Evolutionary conservation across 2,888 invertebrate genomes (phyloP).

Genomic region (Pollenia amentaria): DNA sequence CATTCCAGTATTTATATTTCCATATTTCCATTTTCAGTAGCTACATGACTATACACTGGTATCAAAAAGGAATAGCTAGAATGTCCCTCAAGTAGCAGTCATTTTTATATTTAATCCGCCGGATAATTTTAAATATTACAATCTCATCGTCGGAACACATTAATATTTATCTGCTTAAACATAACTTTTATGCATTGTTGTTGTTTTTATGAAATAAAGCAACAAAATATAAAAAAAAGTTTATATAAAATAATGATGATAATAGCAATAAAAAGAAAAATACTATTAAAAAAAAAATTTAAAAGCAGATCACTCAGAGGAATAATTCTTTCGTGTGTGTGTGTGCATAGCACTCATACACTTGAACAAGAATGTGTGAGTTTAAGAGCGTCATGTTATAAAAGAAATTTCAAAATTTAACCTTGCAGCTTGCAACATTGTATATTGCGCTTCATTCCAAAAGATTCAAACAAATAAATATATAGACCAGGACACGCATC

Average conservation of each 20-base stretch:
- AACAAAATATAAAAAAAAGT: conserved; percentile 31
- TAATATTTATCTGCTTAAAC: conserved; percentile 33
- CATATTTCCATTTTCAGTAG: too few relatives aligned
- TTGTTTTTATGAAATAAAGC: not conserved
- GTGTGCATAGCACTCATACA: not conserved
- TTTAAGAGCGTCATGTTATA: not conserved
- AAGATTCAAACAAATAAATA: conserved; percentile 36
- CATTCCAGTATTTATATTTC: too few relatives aligned
- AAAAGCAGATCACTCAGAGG: conserved; percentile 48
- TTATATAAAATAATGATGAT: conserved; percentile 48
- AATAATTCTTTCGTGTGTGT: conserved; percentile 20
- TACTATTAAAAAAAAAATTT: conserved; percentile 7
- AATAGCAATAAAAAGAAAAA: conserved; percentile 34
- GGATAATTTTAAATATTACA: too few relatives aligned
- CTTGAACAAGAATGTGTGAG: not conserved
- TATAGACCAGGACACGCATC: conserved; percentile 23
- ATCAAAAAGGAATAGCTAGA: too few relatives aligned
- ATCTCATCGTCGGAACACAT: conserved; percentile 7
- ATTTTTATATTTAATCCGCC: too few relatives aligned
- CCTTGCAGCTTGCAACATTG: conserved; percentile 60
- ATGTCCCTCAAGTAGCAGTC: too few relatives aligned
- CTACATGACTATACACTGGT: too few relatives aligned
- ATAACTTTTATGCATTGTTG: conserved; percentile 49
- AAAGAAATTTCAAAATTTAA: conserved; percentile 42
- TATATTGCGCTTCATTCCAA: conserved; percentile 1